Evolutionary conservation across 2,888 invertebrate species (phyloP).

Genomic region (Sturmia bella): DNA sequence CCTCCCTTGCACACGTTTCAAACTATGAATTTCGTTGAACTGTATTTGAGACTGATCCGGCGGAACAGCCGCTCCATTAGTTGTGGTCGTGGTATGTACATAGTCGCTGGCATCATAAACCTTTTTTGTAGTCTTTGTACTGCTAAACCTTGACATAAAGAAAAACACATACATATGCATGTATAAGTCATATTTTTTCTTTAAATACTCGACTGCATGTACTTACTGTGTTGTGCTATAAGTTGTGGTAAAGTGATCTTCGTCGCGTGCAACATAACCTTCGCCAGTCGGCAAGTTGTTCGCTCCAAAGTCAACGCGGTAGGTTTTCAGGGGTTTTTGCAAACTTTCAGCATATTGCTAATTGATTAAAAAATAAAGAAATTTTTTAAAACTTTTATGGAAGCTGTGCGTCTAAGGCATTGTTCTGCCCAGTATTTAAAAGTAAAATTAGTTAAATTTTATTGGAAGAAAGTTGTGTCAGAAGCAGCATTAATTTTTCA

Average conservation of each 20-base stretch:
- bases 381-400: neutral
- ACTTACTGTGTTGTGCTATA: conserved; percentile 82
- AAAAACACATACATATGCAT: no score
- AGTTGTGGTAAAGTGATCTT: conserved; percentile 80
- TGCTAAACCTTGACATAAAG: conserved; percentile 82
- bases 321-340: conserved; percentile 82
- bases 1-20: conserved; percentile 88
- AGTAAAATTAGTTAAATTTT: no score
- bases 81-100: conserved; percentile 74
- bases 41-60: conserved; percentile 85
- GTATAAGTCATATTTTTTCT: no score
- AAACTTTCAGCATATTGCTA: conserved; percentile 82
- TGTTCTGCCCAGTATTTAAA: no score
- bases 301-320: conserved; percentile 81
- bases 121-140: conserved; percentile 83
- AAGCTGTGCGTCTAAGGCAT: no score
- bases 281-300: conserved; percentile 78
- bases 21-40: conserved; percentile 88
- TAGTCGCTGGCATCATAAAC: conserved; percentile 80
- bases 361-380: conserved; percentile 62
- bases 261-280: conserved; percentile 76
- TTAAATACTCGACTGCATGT: neutral
- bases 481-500: no score
- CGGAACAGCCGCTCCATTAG: conserved; percentile 72
- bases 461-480: no score